Evolutionary conservation across 2,888 invertebrate genomes (phyloP), one percentile per base, ranked within the genome.

Genomic region (Epinotia demarniana): DNA sequence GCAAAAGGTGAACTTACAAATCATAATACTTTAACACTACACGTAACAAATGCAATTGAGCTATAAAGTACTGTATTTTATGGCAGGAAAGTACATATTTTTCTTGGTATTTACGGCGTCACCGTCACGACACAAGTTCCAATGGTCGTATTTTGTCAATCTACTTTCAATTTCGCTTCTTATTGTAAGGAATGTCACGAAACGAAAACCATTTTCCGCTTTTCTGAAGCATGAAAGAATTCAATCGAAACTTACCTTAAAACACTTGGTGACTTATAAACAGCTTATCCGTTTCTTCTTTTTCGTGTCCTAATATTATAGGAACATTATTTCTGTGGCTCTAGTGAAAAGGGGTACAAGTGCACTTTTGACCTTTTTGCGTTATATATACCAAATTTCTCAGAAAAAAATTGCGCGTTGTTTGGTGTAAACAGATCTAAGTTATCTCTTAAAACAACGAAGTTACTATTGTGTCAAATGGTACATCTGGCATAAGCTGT

Each of bases 201-300:
- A 66, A 75, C 62, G 58, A 72, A 77, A 77, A 69, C 77, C 67
- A 75, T 77, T 75, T 77, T 77, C 72, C 75, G 77, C 75, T 75
- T 72, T 72, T 77, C 19, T 72, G 77, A 72, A 75, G 75, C 77
- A 75, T 63, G 58, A 72, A 71, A 74, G 62, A 62, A 27, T 69
- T 33, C 27, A 60, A 19, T 71, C 53, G 70, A 75, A 71, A 23
- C 18, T 39, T 19, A 3, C 39, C 43, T 53, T 43, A 61, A 61
- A 63, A 69, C 43, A 62, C 12, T 58, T 27, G 2, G 33, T 58
- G 27, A 3, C 1, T 67, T 60, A 61, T 19, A 62, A 68, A 66
- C 55, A 43, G 13, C 33, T 53, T 55, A n/a, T 1, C 49, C 8
- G 1, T 39, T 43, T 43, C 18, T 18, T 9, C 6, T 18, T 13